Percentiles rank a stretch among this genome's conserved stretches.
Evolutionary conservation across 1,140 invertebrate genomes (phyloP).

Genomic region (Sitophilus oryzae): DNA sequence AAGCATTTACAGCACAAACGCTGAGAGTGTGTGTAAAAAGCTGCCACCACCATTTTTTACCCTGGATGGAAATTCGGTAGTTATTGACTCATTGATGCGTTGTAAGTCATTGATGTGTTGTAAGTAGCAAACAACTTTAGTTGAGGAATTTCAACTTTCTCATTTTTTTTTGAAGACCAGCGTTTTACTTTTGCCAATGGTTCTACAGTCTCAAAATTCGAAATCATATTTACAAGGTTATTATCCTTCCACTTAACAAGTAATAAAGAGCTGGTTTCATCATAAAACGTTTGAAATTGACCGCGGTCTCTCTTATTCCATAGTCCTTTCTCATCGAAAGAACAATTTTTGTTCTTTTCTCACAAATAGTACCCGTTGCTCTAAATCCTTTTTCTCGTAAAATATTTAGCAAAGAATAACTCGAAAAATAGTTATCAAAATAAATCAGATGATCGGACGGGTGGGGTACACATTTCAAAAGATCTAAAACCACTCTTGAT

Average conservation of each 20-base stretch:
- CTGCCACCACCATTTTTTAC: too few relatives aligned
- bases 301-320: constrained; percentile 23
- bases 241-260: constrained; percentile 32
- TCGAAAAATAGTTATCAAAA: constrained; percentile 43
- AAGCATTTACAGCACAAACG: too few relatives aligned
- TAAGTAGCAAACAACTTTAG: too few relatives aligned
- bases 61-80: too few relatives aligned
- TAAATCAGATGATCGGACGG: constrained; percentile 26
- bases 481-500: constrained; percentile 24
- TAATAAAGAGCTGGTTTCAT: constrained; percentile 26
- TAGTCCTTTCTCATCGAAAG: constrained; percentile 12
- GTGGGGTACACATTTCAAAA: constrained; percentile 17
- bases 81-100: too few relatives aligned
- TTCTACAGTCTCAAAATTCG: constrained; percentile 30
- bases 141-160: too few relatives aligned
- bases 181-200: too few relatives aligned
- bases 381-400: constrained; percentile 32
- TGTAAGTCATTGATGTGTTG: too few relatives aligned
- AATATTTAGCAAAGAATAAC: constrained; percentile 33
- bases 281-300: constrained; percentile 27
- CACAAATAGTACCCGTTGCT: constrained; percentile 33
- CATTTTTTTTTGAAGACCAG: too few relatives aligned
- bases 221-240: constrained; percentile 30
- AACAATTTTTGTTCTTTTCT: constrained; percentile 24
- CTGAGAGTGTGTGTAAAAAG: too few relatives aligned